Conservation (phyloP, 2,113 vertebrate genomes). For the Empidonax traillii region DNA sequence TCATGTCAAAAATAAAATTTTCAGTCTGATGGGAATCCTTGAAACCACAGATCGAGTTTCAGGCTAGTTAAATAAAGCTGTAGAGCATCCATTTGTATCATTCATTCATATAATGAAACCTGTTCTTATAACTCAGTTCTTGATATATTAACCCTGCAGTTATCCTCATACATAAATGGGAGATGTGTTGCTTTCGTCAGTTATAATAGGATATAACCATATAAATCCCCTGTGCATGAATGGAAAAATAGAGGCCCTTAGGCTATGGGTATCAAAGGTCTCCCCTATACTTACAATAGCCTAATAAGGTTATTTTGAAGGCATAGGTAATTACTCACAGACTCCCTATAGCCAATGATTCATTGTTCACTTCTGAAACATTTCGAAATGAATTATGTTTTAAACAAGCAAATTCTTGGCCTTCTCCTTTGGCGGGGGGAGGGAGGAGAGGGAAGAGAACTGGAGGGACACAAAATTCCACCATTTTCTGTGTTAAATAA, state of each 20-base stretch:
- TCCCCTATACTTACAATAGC: constrained; percentile 46
- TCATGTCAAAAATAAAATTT: constrained; percentile 29
- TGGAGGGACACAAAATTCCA: not conserved
- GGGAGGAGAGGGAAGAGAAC: not conserved
- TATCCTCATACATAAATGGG: constrained; percentile 47
- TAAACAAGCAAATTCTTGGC: constrained; percentile 45
- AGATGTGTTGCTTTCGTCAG: constrained; percentile 58
- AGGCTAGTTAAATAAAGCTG: constrained; percentile 33
- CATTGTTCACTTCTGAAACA: constrained; percentile 51
- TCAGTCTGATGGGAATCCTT: constrained; percentile 31
- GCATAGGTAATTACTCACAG: constrained; percentile 36
- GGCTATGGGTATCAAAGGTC: constrained; percentile 47
- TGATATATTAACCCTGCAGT: constrained; percentile 47
- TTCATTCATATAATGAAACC: constrained; percentile 55
- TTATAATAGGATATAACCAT: constrained; percentile 46
- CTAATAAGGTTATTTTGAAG: constrained; percentile 63
- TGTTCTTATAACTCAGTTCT: constrained; percentile 39
- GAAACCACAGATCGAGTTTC: constrained; percentile 45
- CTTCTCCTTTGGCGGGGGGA: not conserved
- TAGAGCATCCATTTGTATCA: constrained; percentile 49
- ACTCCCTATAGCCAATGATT: constrained; percentile 38
- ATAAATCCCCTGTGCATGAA: constrained; percentile 53
- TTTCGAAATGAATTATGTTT: constrained; percentile 50
- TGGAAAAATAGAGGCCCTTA: constrained; percentile 40
- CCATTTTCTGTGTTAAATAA: constrained; percentile 6